Base-by-base conservation (phyloP, 2,113 vertebrate genomes). In the Mirza zaza region DNA sequence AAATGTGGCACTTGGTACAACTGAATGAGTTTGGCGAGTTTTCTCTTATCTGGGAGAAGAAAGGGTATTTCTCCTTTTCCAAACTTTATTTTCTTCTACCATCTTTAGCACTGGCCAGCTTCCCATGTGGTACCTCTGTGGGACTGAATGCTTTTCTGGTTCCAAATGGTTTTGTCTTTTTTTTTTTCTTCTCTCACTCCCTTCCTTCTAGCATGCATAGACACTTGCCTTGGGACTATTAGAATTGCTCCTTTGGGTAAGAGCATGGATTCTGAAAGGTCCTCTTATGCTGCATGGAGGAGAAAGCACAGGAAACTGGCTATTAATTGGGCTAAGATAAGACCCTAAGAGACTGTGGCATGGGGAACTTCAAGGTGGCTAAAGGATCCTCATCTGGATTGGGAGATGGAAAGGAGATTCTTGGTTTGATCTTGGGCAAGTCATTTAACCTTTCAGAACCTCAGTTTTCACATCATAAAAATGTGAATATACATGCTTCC, bases 1-100 rank as follows among this genome's bases (percentile, higher is more conserved):
- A 96, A 90, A 92, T 83, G 90, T 3, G 70, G 87, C 97, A 96
- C 70, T 97, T 97, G 71, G 97, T 96, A 96, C 71, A 97, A 95
- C 94, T 92, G 95, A 98, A 80, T 81, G 84, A 92, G 52, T 97
- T 97, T 27, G 48, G 91, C 88, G 83, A 90, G 80, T 94, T 96
- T 96, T 91, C 65, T 90, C 84, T 91, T 75, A 81, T 96, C 85
- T 65, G 88, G 77, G 88, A 88, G 84, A 82, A 80, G 94, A 94
- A 92, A 87, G 94, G 70, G 73, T 89, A 73, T 94, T 94, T 96
- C 75, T 96, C n/a, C 80, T 94, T 95, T 91, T 73, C 85, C 70
- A 90, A 59, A 89, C 29, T 90, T 93, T 39, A 59, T 93, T 96
- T 97, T 94, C 89, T 90, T 75, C 83, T 82, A 8, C 93, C 68